Percentiles rank a stretch among this genome's conserved stretches.
Evolutionary conservation across 2,797 vertebrate species (phyloP).

Genomic region (Myripristis jacobus): DNA sequence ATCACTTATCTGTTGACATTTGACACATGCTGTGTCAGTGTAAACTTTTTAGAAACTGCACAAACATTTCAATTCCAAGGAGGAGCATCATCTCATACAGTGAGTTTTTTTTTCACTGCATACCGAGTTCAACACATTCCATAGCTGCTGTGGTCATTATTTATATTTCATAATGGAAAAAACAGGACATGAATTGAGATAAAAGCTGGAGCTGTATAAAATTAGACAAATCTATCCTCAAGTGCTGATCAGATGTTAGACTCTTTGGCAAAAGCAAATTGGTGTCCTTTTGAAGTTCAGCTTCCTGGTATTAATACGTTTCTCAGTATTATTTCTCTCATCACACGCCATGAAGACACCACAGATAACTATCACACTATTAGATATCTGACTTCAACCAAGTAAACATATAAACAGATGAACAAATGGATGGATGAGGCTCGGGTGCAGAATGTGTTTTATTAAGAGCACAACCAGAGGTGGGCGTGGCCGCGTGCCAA

Average conservation of each 20-base stretch:
- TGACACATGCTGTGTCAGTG: conserved; percentile 5
- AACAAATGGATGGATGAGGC: too few species aligned
- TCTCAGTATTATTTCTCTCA: too few species aligned
- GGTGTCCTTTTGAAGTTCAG: neutral
- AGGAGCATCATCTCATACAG: conserved; percentile 3
- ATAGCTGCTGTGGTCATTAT: neutral
- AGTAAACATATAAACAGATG: too few species aligned
- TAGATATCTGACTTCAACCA: neutral
- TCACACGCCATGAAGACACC: conserved; percentile 7
- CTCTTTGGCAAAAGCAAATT: neutral
- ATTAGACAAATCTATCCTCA: conserved; percentile 5
- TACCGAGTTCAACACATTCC: conserved; percentile 8
- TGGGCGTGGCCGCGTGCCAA: too few species aligned
- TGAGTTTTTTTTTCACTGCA: neutral
- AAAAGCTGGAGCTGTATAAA: conserved; percentile 8
- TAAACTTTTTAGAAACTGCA: conserved; percentile 24
- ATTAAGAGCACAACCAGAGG: too few species aligned
- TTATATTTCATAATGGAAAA: conserved; percentile 7
- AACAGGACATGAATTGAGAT: neutral
- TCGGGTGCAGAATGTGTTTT: too few species aligned
- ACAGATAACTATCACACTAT: neutral
- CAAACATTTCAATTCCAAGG: conserved; percentile 31
- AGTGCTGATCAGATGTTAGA: conserved; percentile 39
- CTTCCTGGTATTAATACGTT: conserved; percentile 23
- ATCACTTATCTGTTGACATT: conserved; percentile 23